Evolutionary conservation across 1,140 invertebrate genomes (phyloP), one percentile per base, ranked within the genome.

Genomic region (Galendromus occidentalis): DNA sequence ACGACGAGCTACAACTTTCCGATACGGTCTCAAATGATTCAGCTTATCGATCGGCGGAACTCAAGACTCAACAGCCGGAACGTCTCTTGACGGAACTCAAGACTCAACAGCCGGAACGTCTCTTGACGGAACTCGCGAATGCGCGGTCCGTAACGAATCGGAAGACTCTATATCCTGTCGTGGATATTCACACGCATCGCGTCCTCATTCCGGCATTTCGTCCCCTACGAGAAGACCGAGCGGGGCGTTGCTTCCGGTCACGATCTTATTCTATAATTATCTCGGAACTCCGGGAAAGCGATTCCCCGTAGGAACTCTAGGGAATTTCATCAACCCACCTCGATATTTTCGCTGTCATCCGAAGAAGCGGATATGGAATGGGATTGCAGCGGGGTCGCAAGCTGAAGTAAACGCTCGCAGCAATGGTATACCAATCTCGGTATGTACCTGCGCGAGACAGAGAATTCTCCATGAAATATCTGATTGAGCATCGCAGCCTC

Each of bases 321-420:
- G 45, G 17, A 47, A 47, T 47, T 47, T 47, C 18, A 22, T 28
- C 18, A 2, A 59, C 51, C 22, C 2, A 59, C 51, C 51, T 59
- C 51, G 9, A 59, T 59, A 22, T 59, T 59, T n/a, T 59, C 51
- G 22, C 51, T 59, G 51, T 59, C 51, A 17, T 59, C 51, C 14
- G 51, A 59, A 5, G 51, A 59, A 29, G 51, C 51, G 14, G 51
- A 39, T 6, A 39, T 59, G 25, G 51, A 59, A 59, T 59, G 51
- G 51, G 14, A 17, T 59, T 59, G 25, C 25, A 14, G 25, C 14
- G 51, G 51, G 14, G 51, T 59, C 14, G 51, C 51, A 59, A 59
- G 51, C 14, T 59, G 51, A 4, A 59, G 25, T 33, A 59, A 33
- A 17, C 51, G 51, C 33, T 59, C 51, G 33, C 51, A 59, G 22